These are phyloP conservation scores for Ceratitis capitata DNA, from an alignment of 1,140 invertebrate genomes.

Conservation along the genomic window DNA sequence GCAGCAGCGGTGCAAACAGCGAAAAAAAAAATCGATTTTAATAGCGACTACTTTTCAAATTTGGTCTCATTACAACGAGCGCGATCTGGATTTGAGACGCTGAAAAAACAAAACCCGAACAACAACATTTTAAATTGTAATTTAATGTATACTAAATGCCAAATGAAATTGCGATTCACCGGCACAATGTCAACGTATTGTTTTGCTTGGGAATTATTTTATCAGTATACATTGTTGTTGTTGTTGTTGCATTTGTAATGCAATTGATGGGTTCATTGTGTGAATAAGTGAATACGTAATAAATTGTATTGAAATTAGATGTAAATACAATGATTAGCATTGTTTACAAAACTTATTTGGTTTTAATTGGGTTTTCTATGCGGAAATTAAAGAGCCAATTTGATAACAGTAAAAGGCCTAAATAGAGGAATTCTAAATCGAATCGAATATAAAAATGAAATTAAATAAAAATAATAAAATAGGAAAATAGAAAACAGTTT, in stretches of 20 bases:
- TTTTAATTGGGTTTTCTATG: background rate
- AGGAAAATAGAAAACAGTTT: no score
- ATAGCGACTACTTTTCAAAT: constrained; percentile 23
- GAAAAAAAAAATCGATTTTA: background rate
- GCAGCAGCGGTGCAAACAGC: background rate
- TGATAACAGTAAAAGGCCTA: no score
- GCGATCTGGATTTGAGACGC: background rate
- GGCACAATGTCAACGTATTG: constrained; percentile 15
- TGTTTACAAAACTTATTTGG: background rate
- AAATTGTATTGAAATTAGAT: background rate
- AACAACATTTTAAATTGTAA: background rate
- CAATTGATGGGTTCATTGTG: background rate
- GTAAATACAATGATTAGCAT: background rate
- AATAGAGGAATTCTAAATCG: no score
- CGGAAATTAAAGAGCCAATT: background rate
- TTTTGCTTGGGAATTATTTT: background rate
- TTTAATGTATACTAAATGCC: background rate
- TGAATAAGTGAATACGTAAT: background rate
- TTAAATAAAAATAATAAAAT: no score
- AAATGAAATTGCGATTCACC: background rate
- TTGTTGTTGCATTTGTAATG: background rate
- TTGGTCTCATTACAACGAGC: constrained; percentile 3
- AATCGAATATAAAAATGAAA: no score
- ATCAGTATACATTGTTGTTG: background rate
- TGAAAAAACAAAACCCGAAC: background rate